Conservation (phyloP, 2,113 vertebrate species). For the Eulemur macaco region DNA sequence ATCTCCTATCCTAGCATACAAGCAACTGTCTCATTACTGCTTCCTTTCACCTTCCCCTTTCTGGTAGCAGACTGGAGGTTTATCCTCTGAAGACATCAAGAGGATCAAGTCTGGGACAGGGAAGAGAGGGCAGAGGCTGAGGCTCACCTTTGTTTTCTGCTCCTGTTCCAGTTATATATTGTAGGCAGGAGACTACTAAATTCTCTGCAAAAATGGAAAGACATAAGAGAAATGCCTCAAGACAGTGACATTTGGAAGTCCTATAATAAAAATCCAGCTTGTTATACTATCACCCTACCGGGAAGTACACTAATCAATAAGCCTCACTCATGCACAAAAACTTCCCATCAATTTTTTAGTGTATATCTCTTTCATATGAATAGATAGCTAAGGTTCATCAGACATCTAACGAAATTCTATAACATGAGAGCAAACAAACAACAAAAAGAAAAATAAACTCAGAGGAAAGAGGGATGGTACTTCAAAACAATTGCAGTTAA, state of each 20-base stretch:
- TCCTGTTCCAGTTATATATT: neutral
- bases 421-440: slow-evolving; percentile 20
- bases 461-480: neutral
- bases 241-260: neutral
- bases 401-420: neutral
- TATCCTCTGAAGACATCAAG: slow-evolving; percentile 7
- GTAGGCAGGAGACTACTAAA: neutral
- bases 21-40: neutral
- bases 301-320: neutral
- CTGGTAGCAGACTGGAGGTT: neutral
- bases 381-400: neutral
- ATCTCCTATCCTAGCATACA: neutral
- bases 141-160: neutral
- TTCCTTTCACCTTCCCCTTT: neutral
- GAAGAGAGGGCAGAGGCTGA: neutral
- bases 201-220: slow-evolving; percentile 28
- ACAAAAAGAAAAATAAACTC: slow-evolving; percentile 22
- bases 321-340: neutral
- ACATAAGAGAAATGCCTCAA: neutral
- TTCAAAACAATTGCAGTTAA: slow-evolving; percentile 26
- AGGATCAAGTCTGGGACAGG: neutral
- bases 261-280: slow-evolving; percentile 26
- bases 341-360: slow-evolving; percentile 25
- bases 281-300: neutral
- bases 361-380: slow-evolving; percentile 2